Evolutionary conservation across 2,888 invertebrate genomes (phyloP), one percentile per base, ranked within the genome.

Genomic region (Helobdella robusta): DNA sequence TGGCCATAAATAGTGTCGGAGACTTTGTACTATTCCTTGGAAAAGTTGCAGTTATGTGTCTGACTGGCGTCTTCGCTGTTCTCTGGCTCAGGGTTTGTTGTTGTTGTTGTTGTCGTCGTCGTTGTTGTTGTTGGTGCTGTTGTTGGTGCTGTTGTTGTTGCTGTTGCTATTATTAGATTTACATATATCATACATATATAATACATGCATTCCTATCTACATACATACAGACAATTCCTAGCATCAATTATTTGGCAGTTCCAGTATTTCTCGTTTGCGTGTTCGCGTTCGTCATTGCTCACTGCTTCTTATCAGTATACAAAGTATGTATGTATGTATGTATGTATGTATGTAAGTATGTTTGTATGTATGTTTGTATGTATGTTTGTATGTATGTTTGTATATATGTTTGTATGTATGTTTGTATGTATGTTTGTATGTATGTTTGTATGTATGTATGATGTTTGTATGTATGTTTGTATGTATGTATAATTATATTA

Each of bases 1-100:
- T 90, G 0, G 89, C 91, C 0, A 88, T 95, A 66, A 94, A 94
- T 81, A 88, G 89, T 72, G 85, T 92, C 54, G 94, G 93, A 4
- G 91, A 91, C 79, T 92, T 93, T 77, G 87, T 94, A 68, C 82
- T 95, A 58, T 91, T 95, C 77, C 82, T 95, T 70, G 91, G 90
- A 64, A 87, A 88, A 81, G 81, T 85, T 3, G 77, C 85, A 68
- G 56, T 28, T 32, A 56, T 56, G 56, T 56, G 56, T 56, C 30
- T 56, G 4, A 89, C 89, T 0, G 90, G 89, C 34, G 84, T 86
- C 63, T 83, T 89, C 59, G 89, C 89, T 28, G 81, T 92, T 60
- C 81, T 91, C 63, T 77, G 77, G 76, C 73, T 79, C 65, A 76
- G 75, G 76, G 78, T 79, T 66, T 69, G 72, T 64, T 40, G 44